Conservation (phyloP, 2,113 vertebrate genomes). For the Equus przewalskii region DNA sequence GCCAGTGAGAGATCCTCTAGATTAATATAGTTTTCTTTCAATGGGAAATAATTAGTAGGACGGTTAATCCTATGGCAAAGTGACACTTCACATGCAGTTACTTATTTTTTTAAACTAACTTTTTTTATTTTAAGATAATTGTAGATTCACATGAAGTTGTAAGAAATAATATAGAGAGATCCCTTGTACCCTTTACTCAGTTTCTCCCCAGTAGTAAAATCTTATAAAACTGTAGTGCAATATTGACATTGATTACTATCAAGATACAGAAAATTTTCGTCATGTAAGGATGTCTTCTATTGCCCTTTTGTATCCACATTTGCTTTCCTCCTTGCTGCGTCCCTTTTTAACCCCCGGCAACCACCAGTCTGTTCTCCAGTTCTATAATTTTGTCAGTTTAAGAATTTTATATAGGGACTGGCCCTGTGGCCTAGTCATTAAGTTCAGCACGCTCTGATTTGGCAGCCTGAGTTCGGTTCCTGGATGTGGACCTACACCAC, state of each 20-base stretch:
- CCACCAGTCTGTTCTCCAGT: neutral
- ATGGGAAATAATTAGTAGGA: neutral
- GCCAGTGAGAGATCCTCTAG: neutral
- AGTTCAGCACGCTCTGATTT: too few relatives aligned
- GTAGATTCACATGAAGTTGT: conserved; percentile 3
- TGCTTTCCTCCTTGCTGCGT: neutral
- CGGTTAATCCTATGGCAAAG: neutral
- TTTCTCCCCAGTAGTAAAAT: neutral
- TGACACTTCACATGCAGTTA: neutral
- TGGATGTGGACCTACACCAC: too few relatives aligned
- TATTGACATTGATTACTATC: neutral
- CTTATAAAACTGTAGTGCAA: neutral
- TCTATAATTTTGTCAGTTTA: neutral
- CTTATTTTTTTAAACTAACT: neutral
- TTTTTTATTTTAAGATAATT: conserved; percentile 37
- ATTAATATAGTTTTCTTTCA: conserved; percentile 24
- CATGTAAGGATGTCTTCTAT: neutral
- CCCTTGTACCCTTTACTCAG: neutral
- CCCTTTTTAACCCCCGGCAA: neutral
- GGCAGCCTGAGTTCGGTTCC: too few relatives aligned
- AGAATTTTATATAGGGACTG: neutral
- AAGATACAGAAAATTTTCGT: neutral
- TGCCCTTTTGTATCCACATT: neutral
- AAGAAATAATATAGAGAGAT: conserved; percentile 31
- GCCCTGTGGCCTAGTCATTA: too few relatives aligned